Conservation (phyloP, 2,113 vertebrate genomes). For the Sylvia atricapilla region DNA sequence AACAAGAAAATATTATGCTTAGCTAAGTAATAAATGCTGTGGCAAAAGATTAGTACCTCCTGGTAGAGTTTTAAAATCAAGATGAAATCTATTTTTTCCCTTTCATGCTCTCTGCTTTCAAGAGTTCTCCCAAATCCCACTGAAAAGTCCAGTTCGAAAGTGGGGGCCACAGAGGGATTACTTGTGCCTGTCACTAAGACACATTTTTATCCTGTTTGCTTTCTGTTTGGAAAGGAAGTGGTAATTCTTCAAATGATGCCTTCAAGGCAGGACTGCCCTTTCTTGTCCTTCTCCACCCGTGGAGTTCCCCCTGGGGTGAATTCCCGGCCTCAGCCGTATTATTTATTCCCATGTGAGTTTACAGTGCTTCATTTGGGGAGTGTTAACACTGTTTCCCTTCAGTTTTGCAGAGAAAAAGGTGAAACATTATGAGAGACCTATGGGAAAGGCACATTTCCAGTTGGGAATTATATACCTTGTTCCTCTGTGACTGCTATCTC, state of each 20-base stretch:
- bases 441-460: not conserved
- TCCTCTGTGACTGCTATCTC: not conserved
- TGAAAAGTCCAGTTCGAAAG: not conserved
- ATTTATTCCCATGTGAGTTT: slow-evolving; percentile 29
- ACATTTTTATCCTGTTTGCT: slow-evolving; percentile 19
- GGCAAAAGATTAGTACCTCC: not conserved
- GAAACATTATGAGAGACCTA: not conserved
- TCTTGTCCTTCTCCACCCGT: not conserved
- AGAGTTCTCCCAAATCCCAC: not conserved
- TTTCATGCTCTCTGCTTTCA: not conserved
- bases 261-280: not conserved
- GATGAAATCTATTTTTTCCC: not conserved
- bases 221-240: slow-evolving; percentile 14
- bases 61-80: not conserved
- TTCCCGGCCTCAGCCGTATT: slow-evolving; percentile 39
- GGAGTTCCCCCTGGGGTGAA: not conserved
- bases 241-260: slow-evolving; percentile 47
- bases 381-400: not conserved
- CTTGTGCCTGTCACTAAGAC: not conserved
- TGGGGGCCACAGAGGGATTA: not conserved
- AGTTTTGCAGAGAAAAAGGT: not conserved
- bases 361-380: slow-evolving; percentile 5
- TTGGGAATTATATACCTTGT: not conserved
- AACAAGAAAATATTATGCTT: slow-evolving; percentile 44
- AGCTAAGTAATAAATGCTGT: slow-evolving; percentile 22